Evolutionary conservation across 2,888 invertebrate species (phyloP), one percentile per base, ranked within the genome.

Genomic region (Xylocampa areola): DNA sequence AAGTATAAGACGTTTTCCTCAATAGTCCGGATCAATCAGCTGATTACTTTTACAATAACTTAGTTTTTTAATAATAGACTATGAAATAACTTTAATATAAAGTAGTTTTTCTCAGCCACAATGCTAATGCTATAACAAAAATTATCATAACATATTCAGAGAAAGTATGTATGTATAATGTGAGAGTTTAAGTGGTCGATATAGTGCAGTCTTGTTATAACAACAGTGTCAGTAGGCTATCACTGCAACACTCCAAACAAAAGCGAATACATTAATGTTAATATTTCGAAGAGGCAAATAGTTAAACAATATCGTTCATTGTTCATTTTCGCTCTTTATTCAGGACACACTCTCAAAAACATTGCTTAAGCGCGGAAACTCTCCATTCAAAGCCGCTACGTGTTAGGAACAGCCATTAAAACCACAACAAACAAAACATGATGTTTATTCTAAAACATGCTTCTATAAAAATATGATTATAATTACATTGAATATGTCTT

Each of bases 371-470:
- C 59, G 27, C 44, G 44, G 32, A 32, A 54, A 36, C 51, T 50
- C 35, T 30, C 57, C 64, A 66, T 23, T 60, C 65, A 73, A 78
- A 81, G 76, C 81, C 75, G 30, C 40, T 65, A 76, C 58, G 36
- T 79, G 88, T 91, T 92, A 91, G 88, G 90, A 77, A 80, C 82
- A 86, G 88, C 86, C 81, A 91, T 84, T 89, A 89, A 94, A 94
- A 94, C 91, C 88, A 93, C 91, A 87, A 88, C 90, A 88, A 92
- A 93, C 92, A 92, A 92, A 92, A 91, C 89, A 92, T 86, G 70
- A 78, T 81, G 76, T 92, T 92, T 92, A 92, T 92, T 92, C 82
- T 85, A 86, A 81, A 88, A 91, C 92, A 92, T 91, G 92, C 92
- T 84, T 63, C 77, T 82, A 79, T 79, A 83, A 87, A 87, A 86